phyloP scores from a whole-genome alignment of 2,888 invertebrate genomes.

The Augochlorella aurata region DNA sequence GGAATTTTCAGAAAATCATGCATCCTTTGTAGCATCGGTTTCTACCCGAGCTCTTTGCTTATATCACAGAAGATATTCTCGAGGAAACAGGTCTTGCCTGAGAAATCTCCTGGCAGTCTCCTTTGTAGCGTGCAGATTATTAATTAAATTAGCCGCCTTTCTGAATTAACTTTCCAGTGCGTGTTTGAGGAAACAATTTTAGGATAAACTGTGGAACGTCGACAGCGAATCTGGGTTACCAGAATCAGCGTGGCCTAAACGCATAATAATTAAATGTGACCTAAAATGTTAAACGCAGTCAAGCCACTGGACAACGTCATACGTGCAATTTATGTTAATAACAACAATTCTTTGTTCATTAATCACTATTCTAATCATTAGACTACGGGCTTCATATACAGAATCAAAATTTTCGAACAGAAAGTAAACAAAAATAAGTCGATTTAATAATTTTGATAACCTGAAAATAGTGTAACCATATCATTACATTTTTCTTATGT shows the following conservation, averaged over 20 bases:
- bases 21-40: not conserved
- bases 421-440: no score
- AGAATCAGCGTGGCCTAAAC: constrained; percentile 34
- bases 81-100: not conserved
- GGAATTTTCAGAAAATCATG: not conserved
- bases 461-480: no score
- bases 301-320: no score
- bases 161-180: constrained; percentile 38
- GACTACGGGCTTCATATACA: no score
- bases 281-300: constrained; percentile 16
- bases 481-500: no score
- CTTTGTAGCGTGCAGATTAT: constrained; percentile 24
- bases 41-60: not conserved
- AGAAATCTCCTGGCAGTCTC: not conserved
- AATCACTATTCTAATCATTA: no score
- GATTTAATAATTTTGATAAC: no score
- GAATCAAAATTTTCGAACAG: no score
- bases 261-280: constrained; percentile 38
- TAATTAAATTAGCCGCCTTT: constrained; percentile 51
- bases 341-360: no score
- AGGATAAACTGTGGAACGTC: constrained; percentile 41
- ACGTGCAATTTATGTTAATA: no score
- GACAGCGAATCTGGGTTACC: constrained; percentile 31
- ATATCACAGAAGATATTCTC: constrained; percentile 5
- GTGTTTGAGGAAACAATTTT: constrained; percentile 49